phyloP scores from a whole-genome alignment of 2,888 invertebrate genomes.

The Helicoverpa assulta region DNA sequence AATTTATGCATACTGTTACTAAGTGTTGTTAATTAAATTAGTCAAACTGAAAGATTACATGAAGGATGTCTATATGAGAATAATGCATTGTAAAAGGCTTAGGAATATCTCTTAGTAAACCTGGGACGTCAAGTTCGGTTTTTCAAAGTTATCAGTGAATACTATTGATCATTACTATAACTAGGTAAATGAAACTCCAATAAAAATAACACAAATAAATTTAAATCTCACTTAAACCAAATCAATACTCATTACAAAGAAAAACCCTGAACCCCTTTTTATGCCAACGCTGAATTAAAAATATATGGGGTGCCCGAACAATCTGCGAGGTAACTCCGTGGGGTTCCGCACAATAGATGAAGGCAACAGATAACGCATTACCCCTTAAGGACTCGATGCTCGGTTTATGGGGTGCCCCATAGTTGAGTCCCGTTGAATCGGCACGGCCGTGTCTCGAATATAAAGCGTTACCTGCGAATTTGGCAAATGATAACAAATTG shows the following conservation, averaged over 20 bases:
- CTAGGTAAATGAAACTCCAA: neutral
- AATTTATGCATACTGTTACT: conserved; percentile 8
- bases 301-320: conserved; percentile 16
- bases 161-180: neutral
- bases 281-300: conserved; percentile 19
- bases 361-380: conserved; percentile 43
- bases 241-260: neutral
- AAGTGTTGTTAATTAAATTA: conserved; percentile 29
- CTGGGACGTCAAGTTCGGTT: too few species aligned
- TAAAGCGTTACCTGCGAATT: conserved; percentile 12
- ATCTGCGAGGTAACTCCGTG: conserved; percentile 26
- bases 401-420: conserved; percentile 42
- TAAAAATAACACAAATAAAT: neutral
- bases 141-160: too few species aligned
- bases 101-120: too few species aligned
- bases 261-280: neutral
- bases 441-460: conserved; percentile 25
- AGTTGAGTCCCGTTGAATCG: conserved; percentile 31
- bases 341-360: conserved; percentile 47
- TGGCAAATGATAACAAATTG: conserved; percentile 12
- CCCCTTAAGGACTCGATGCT: conserved; percentile 40
- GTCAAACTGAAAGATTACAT: conserved; percentile 8
- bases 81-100: neutral
- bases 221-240: neutral
- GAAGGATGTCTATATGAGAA: neutral